A percentile compares a stretch with the other conserved stretches of the same genome.
These are phyloP conservation scores for Tipula unca DNA, from an alignment of 2,888 invertebrate species.

Conservation along the genomic window DNA sequence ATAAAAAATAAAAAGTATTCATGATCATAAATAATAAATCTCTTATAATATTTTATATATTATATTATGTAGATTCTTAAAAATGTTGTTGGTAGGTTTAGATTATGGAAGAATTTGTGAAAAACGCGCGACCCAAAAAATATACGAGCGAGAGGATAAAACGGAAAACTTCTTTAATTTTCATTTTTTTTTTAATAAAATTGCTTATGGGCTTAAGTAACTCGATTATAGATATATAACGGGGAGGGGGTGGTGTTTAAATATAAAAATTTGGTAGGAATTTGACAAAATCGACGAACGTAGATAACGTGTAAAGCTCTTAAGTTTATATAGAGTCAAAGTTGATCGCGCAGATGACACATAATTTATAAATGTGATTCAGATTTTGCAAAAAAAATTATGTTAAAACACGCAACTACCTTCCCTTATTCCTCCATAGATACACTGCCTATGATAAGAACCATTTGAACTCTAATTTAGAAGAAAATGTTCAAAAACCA, in stretches of 20 bases:
- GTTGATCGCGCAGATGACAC: too few relatives aligned
- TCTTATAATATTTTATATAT: background rate
- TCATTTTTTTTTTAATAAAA: background rate
- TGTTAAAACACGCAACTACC: too few relatives aligned
- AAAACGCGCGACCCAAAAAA: background rate
- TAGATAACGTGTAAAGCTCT: background rate
- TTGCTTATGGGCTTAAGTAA: background rate
- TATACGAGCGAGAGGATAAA: background rate
- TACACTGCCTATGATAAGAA: too few relatives aligned
- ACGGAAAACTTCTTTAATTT: background rate
- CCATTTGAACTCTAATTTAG: too few relatives aligned
- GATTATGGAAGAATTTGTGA: background rate
- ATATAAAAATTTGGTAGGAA: background rate
- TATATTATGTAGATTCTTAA: background rate
- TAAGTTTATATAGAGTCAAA: too few relatives aligned
- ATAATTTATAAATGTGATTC: too few relatives aligned
- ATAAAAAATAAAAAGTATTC: background rate
- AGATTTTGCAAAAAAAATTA: too few relatives aligned
- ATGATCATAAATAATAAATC: slow-evolving; percentile 14
- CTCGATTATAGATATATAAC: background rate
- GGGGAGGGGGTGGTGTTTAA: background rate
- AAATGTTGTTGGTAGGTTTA: background rate
- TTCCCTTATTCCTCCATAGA: too few relatives aligned
- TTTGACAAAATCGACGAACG: background rate
- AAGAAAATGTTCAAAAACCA: too few relatives aligned